Evolutionary conservation across 2,113 vertebrate species (phyloP).

Genomic region (Hippocampus guttulatus): DNA sequence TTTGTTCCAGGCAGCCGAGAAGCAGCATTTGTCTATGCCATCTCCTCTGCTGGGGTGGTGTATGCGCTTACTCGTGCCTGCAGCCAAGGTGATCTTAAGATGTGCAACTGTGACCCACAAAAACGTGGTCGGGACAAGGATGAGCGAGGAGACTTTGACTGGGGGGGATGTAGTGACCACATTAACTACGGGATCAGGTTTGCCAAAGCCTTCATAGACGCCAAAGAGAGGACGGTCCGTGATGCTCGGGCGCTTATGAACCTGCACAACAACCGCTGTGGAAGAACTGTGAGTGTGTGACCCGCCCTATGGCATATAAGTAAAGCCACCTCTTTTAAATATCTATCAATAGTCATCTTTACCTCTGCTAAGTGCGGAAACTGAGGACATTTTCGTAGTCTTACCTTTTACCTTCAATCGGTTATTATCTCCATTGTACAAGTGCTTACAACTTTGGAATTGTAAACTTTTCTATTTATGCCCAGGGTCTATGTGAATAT

Average conservation of each 20-base stretch:
- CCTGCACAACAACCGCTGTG: constrained; percentile 96
- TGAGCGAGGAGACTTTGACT: constrained; percentile 89
- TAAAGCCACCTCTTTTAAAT: background rate
- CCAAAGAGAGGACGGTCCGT: constrained; percentile 91
- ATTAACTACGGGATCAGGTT: constrained; percentile 95
- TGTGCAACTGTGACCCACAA: constrained; percentile 88
- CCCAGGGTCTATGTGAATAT: background rate
- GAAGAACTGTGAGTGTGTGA: constrained; percentile 84
- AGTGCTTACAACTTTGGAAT: background rate
- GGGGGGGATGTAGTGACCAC: constrained; percentile 97
- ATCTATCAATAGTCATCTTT: no score
- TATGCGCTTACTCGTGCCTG: constrained; percentile 92
- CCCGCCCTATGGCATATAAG: background rate
- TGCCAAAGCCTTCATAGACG: constrained; percentile 92
- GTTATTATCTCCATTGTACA: no score
- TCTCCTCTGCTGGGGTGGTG: constrained; percentile 94
- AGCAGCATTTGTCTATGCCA: constrained; percentile 94
- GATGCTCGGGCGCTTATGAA: constrained; percentile 97
- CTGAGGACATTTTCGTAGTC: background rate
- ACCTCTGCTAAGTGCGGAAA: no score
- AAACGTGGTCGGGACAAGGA: constrained; percentile 84
- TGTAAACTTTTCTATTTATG: background rate
- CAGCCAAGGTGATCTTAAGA: constrained; percentile 93
- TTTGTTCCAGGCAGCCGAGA: constrained; percentile 84
- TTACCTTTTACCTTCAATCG: background rate